Evolutionary conservation across 2,888 invertebrate genomes (phyloP), one percentile per base, ranked within the genome.

Genomic region (Imbricaverruca yamaguchii): DNA sequence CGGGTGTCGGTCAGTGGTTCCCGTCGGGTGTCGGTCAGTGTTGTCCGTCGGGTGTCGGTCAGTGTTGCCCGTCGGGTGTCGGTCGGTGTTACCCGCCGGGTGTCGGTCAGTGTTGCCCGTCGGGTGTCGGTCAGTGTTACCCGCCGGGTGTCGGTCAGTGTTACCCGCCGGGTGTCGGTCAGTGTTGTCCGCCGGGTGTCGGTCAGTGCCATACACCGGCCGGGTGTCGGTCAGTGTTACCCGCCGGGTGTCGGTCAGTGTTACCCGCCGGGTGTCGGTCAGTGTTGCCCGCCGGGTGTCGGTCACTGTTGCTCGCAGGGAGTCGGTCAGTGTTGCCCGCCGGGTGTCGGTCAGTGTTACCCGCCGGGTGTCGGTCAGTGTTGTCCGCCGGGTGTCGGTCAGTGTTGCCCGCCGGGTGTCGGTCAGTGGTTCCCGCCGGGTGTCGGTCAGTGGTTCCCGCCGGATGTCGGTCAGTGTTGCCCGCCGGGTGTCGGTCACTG

Each of bases 91-190:
- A 15, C 13, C 8, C 39, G 39, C 39, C 39, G 39, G 39, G 39
- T 39, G 39, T 39, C 39, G 39, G 39, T 39, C 39, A 39, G 39
- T 39, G 39, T 4, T 4, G 39, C 39, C 39, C 39, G 39, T 4
- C 39, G 39, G 39, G 39, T 39, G 61, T 18, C 18, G 8, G 13
- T 63, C 61, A 63, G 15, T 63, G 8, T 6, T 63, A 15, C 13
- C 18, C 18, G 18, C 61, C 18, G 61, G 61, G 6, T 13, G 61
- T 18, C 61, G 15, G 61, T 63, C 61, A 63, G 15, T 63, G 18
- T 15, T 1, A 15, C 13, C 18, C 18, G 18, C 61, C 8, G 39
- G 39, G 39, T 84, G 87, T 65, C 57, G 86, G 86, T 82, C 85
- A 85, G 59, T 80, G 10, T 23, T 23, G 61, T 18, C 13, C 18